Conservation (phyloP, 2,113 vertebrate species). For the Catagonus wagneri region DNA sequence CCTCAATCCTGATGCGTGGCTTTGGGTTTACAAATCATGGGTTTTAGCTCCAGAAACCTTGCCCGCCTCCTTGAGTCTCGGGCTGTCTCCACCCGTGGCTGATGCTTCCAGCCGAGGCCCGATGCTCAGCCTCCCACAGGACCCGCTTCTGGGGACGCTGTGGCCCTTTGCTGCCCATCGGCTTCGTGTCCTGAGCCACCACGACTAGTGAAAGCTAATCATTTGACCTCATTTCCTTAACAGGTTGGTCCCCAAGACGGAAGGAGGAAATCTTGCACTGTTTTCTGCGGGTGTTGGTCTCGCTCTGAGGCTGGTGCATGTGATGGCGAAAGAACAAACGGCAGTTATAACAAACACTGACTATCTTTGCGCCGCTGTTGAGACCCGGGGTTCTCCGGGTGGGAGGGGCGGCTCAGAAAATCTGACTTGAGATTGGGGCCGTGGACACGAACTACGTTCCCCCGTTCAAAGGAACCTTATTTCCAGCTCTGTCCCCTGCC, state of each 20-base stretch:
- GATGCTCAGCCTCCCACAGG: not conserved
- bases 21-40: not conserved
- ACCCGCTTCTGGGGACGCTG: not conserved
- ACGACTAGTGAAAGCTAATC: not conserved
- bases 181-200: not conserved
- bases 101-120: not conserved
- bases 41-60: not conserved
- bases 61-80: not conserved
- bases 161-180: not conserved
- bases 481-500: not conserved
- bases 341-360: not conserved
- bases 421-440: not conserved
- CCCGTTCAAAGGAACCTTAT: not conserved
- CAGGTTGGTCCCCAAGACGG: not conserved
- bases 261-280: not conserved
- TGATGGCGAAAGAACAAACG: too few relatives aligned
- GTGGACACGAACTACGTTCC: rapidly evolving
- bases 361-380: rapidly evolving
- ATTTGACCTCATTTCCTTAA: not conserved
- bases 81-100: too few relatives aligned
- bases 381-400: rapidly evolving
- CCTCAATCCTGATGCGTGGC: too few relatives aligned
- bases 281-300: rapidly evolving
- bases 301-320: rapidly evolving
- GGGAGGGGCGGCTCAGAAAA: too few relatives aligned